These are phyloP conservation scores for Lophochroa leadbeateri DNA, from an alignment of 2,113 vertebrate species.

Conservation along the genomic window DNA sequence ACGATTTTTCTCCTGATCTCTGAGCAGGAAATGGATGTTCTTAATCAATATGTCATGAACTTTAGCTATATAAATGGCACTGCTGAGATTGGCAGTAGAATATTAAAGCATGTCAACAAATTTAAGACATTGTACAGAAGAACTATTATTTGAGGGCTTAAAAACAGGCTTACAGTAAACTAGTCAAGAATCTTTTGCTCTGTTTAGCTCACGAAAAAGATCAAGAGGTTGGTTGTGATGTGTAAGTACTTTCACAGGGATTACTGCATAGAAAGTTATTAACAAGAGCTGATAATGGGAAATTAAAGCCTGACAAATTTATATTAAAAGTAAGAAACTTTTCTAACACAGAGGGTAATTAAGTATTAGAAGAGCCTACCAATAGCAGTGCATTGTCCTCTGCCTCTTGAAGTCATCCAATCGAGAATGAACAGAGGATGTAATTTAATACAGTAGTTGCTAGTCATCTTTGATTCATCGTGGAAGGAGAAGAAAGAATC, in stretches of 20 bases:
- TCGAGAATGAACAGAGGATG: neutral
- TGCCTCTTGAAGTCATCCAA: neutral
- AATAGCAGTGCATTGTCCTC: neutral
- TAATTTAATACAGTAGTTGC: neutral
- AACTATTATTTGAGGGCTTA: neutral
- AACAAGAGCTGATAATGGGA: neutral
- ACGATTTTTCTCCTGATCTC: neutral
- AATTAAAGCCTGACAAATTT: neutral
- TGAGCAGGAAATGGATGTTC: slow-evolving; percentile 8
- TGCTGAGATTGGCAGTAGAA: neutral
- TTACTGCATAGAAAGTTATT: neutral
- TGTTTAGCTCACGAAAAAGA: neutral
- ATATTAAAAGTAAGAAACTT: neutral
- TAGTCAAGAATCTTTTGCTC: neutral
- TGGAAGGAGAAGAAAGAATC: slow-evolving; percentile 18
- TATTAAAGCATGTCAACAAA: slow-evolving; percentile 39
- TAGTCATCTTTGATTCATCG: neutral
- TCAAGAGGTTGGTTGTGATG: neutral
- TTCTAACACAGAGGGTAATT: neutral
- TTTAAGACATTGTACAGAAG: neutral
- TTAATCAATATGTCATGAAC: slow-evolving; percentile 55
- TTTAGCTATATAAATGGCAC: slow-evolving; percentile 24
- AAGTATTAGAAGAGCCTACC: neutral
- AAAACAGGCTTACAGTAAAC: neutral
- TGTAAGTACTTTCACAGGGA: neutral